A percentile compares a stretch with the other conserved stretches of the same genome.
phyloP scores from a whole-genome alignment of 1,140 invertebrate species.

The Zaprionus kolodkinae region DNA sequence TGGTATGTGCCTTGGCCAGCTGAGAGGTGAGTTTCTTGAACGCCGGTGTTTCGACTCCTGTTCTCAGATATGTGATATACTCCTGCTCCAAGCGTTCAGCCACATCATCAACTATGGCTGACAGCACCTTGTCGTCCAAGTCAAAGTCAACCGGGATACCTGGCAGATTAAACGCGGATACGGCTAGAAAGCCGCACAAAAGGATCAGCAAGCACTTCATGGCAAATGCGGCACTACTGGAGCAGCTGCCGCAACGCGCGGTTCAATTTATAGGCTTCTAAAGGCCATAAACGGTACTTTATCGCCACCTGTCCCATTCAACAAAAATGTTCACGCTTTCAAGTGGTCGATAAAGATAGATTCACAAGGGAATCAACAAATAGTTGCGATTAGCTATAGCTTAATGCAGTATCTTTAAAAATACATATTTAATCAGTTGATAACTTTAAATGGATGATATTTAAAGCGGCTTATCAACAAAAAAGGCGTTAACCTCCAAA shows the following conservation, averaged over 20 bases:
- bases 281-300: slow-evolving; percentile 23
- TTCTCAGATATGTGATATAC: slow-evolving; percentile 62
- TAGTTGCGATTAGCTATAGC: slow-evolving; percentile 6
- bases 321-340: slow-evolving; percentile 16
- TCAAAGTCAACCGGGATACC: slow-evolving; percentile 69
- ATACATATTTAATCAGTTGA: not conserved
- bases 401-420: slow-evolving; percentile 15
- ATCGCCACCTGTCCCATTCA: slow-evolving; percentile 31
- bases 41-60: slow-evolving; percentile 61
- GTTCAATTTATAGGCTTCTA: slow-evolving; percentile 60
- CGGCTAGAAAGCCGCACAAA: slow-evolving; percentile 29
- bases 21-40: slow-evolving; percentile 62
- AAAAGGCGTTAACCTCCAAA: not conserved
- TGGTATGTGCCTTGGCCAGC: slow-evolving; percentile 65
- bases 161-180: slow-evolving; percentile 63
- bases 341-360: slow-evolving; percentile 35
- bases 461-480: not conserved
- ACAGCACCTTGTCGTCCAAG: slow-evolving; percentile 59
- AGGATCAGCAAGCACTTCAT: slow-evolving; percentile 62
- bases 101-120: slow-evolving; percentile 70
- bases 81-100: slow-evolving; percentile 65
- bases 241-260: not conserved
- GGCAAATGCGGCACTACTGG: slow-evolving; percentile 46
- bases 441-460: not conserved
- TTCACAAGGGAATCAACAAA: not conserved